A percentile compares a stretch with the other conserved stretches of the same genome.
Conservation (phyloP, 2,113 vertebrate genomes). For the Tragulus kanchil region DNA sequence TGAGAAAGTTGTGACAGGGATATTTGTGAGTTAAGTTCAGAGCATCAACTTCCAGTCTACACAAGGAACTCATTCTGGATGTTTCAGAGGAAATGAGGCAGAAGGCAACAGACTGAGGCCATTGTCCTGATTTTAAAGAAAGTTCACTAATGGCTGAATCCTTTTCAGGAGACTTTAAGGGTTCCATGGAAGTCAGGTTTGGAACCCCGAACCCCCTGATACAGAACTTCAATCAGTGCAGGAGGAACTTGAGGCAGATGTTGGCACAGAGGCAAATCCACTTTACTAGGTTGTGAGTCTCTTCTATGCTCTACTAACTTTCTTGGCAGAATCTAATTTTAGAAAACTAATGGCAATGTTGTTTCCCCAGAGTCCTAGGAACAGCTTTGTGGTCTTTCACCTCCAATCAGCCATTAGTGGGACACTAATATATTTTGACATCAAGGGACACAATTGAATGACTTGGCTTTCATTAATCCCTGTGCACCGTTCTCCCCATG, state of each 20-base stretch:
- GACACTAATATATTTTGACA: conserved; percentile 66
- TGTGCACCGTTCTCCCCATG: neutral
- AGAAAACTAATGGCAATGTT: conserved; percentile 59
- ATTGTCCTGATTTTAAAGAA: neutral
- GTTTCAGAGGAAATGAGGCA: neutral
- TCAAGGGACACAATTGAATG: conserved; percentile 34
- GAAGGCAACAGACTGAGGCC: neutral
- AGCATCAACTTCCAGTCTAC: neutral
- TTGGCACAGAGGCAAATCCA: neutral
- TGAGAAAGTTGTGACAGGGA: neutral
- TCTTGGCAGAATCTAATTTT: conserved; percentile 64
- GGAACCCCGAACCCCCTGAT: neutral
- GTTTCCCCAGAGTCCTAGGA: conserved; percentile 34
- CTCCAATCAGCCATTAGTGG: neutral
- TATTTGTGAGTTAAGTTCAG: neutral
- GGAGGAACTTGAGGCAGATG: neutral
- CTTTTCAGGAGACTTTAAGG: neutral
- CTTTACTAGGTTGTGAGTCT: neutral
- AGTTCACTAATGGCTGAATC: neutral
- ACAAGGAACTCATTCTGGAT: neutral
- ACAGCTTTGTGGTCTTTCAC: neutral
- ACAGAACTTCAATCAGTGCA: neutral
- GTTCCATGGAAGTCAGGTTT: neutral
- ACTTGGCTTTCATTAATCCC: neutral
- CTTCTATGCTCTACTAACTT: conserved; percentile 64